Conservation (phyloP, 2,888 invertebrate species). For the Archips crataeganus region DNA sequence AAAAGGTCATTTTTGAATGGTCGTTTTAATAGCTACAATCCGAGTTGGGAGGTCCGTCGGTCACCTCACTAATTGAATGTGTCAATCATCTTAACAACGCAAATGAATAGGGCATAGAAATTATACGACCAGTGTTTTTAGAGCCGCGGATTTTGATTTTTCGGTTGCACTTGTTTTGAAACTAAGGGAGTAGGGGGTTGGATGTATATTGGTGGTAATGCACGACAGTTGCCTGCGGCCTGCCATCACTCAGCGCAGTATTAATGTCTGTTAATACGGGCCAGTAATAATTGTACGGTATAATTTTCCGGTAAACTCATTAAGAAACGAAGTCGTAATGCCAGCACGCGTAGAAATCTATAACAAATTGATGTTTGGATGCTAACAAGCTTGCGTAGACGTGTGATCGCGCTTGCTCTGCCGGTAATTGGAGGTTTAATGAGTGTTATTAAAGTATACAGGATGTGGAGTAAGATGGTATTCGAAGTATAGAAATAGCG, state of each 20-base stretch:
- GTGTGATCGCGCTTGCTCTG: constrained; percentile 36
- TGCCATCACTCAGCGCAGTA: constrained; percentile 69
- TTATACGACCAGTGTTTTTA: constrained; percentile 29
- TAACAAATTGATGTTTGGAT: constrained; percentile 57
- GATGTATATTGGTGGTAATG: constrained; percentile 54
- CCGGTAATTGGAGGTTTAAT: constrained; percentile 33
- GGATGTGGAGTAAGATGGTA: constrained; percentile 33
- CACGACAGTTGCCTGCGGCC: constrained; percentile 71
- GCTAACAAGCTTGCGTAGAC: constrained; percentile 48
- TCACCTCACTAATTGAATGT: constrained; percentile 91
- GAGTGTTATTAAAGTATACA: constrained; percentile 31
- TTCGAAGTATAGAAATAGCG: constrained; percentile 15
- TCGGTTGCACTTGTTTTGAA: constrained; percentile 16
- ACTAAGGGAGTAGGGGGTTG: constrained; percentile 45
- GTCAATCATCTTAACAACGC: constrained; percentile 92
- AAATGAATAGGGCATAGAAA: constrained; percentile 82
- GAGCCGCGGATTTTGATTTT: constrained; percentile 20
- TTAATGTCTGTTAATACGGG: constrained; percentile 72
- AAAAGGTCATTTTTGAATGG: constrained; percentile 59
- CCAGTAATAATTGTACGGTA: constrained; percentile 75
- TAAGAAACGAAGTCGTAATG: constrained; percentile 53
- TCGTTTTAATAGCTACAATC: constrained; percentile 69
- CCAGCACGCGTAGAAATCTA: constrained; percentile 65
- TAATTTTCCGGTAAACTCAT: constrained; percentile 78
- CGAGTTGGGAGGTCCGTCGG: constrained; percentile 85